Percentiles rank a stretch among this genome's conserved stretches.
Conservation (phyloP, 2,797 vertebrate genomes). For the Tenualosa thibaudeaui region DNA sequence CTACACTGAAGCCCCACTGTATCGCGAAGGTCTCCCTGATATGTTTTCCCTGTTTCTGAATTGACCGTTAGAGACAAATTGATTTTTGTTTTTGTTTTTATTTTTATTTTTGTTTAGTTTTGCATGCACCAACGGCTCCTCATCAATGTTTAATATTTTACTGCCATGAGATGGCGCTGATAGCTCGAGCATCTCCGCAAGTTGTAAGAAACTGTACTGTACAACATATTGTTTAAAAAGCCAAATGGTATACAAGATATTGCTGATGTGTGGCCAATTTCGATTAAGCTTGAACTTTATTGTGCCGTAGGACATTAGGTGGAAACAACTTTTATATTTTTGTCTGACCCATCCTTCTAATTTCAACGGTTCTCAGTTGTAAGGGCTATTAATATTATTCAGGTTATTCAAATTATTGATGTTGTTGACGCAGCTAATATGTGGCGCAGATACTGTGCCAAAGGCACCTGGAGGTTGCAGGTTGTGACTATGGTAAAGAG, state of each 20-base stretch:
- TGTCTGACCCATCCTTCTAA: background rate
- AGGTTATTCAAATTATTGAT: slow-evolving; percentile 79
- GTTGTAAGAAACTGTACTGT: background rate
- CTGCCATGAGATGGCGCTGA: slow-evolving; percentile 45
- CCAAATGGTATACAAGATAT: too few species aligned
- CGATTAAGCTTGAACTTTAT: too few species aligned
- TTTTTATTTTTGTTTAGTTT: too few species aligned
- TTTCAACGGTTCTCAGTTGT: slow-evolving; percentile 78
- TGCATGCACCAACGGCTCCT: background rate
- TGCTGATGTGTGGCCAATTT: background rate
- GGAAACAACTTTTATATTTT: background rate
- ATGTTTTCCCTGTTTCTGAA: background rate
- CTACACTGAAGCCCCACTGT: background rate
- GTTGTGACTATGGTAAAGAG: slow-evolving; percentile 87
- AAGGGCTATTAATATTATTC: slow-evolving; percentile 85
- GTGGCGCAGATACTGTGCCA: slow-evolving; percentile 76
- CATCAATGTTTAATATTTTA: background rate
- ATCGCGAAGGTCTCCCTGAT: background rate
- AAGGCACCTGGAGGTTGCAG: slow-evolving; percentile 86
- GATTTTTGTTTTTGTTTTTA: background rate
- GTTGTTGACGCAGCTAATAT: slow-evolving; percentile 80
- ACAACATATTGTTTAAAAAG: background rate
- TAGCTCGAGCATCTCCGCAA: background rate
- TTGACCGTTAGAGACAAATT: background rate
- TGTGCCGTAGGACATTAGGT: too few species aligned